These are phyloP conservation scores for Riparia riparia DNA, from an alignment of 2,113 vertebrate genomes.

Conservation along the genomic window DNA sequence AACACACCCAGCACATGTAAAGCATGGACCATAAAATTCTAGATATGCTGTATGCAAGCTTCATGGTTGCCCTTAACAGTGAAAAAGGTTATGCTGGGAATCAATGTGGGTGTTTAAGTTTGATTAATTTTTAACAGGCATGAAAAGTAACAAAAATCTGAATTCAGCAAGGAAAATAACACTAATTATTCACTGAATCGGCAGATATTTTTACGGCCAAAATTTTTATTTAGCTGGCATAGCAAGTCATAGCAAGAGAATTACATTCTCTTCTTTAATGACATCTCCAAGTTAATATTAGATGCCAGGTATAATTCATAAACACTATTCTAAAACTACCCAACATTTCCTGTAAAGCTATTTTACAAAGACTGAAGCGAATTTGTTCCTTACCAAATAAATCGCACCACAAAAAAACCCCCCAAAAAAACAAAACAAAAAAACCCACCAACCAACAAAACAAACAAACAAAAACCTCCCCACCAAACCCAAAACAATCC, in stretches of 20 bases:
- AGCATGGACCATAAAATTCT: fast-evolving
- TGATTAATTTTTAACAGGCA: slow-evolving; percentile 16
- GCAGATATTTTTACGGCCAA: not conserved
- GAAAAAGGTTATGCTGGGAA: not conserved
- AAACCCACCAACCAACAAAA: not conserved
- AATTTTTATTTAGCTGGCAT: not conserved
- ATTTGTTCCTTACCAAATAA: not conserved
- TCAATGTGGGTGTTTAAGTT: not conserved
- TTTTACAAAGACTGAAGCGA: not conserved
- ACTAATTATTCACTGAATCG: not conserved
- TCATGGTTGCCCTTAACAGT: not conserved
- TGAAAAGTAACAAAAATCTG: not conserved
- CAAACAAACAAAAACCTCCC: not conserved
- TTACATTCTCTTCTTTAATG: not conserved
- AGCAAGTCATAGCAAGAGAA: too few species aligned
- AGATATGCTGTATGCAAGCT: not conserved
- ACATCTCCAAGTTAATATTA: not conserved
- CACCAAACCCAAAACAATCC: not conserved
- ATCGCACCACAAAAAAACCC: not conserved
- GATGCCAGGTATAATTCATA: not conserved
- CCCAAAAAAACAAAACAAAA: not conserved
- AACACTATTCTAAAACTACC: not conserved
- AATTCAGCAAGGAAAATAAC: not conserved
- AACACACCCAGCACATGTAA: fast-evolving
- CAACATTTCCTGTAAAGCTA: not conserved